Conservation (phyloP, 2,888 invertebrate genomes). For the Aporophyla lueneburgensis region DNA sequence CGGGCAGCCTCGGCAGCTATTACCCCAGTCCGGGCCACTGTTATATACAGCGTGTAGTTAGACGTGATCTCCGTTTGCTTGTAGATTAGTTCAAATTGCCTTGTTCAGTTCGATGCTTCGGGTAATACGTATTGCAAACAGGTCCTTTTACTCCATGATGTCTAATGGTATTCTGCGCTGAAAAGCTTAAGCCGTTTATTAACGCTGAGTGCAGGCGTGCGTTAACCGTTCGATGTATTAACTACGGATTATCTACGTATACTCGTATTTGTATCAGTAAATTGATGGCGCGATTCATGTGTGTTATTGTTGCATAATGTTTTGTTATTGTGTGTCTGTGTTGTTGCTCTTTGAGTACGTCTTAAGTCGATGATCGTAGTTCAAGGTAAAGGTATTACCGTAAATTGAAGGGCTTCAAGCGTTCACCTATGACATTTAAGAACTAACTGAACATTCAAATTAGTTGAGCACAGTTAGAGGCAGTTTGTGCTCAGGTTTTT, state of each 20-base stretch:
- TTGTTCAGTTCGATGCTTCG: slow-evolving; percentile 77
- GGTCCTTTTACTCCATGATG: slow-evolving; percentile 68
- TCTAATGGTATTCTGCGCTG: slow-evolving; percentile 62
- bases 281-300: slow-evolving; percentile 9
- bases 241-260: slow-evolving; percentile 39
- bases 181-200: slow-evolving; percentile 66
- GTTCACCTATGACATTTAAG: slow-evolving; percentile 30
- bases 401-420: slow-evolving; percentile 17
- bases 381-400: neutral
- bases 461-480: slow-evolving; percentile 1
- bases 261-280: slow-evolving; percentile 23
- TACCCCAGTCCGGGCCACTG: slow-evolving; percentile 60
- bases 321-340: neutral
- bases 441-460: slow-evolving; percentile 2
- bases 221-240: slow-evolving; percentile 50
- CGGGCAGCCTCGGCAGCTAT: slow-evolving; percentile 70
- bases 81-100: slow-evolving; percentile 79
- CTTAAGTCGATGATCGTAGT: neutral
- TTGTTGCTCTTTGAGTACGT: neutral
- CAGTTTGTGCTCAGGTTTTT: neutral
- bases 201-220: slow-evolving; percentile 55
- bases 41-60: slow-evolving; percentile 60
- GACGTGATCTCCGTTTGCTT: slow-evolving; percentile 71
- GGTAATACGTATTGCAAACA: slow-evolving; percentile 79
- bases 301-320: slow-evolving; percentile 11